A percentile compares a stretch with the other conserved stretches of the same genome.
phyloP scores from a whole-genome alignment of 2,888 invertebrate genomes.

The Orthonychiurus folsomi region DNA sequence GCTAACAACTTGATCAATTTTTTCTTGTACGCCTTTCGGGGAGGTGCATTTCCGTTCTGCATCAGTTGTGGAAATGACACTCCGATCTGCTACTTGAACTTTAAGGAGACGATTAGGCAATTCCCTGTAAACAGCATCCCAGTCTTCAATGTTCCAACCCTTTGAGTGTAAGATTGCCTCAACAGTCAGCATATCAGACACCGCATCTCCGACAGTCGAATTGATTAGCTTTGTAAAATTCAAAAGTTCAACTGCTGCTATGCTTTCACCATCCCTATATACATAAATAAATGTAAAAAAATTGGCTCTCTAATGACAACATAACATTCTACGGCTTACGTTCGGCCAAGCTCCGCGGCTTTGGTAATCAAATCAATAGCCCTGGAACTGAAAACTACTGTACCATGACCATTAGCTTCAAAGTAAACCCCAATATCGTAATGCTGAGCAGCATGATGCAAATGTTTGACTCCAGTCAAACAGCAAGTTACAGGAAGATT shows the following conservation, averaged over 20 bases:
- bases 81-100: slow-evolving; percentile 78
- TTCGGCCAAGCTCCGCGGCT: slow-evolving; percentile 22
- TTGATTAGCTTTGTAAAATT: slow-evolving; percentile 77
- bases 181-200: slow-evolving; percentile 88
- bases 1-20: slow-evolving; percentile 62
- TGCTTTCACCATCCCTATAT: slow-evolving; percentile 42
- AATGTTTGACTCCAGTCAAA: slow-evolving; percentile 91
- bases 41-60: slow-evolving; percentile 73
- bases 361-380: slow-evolving; percentile 51
- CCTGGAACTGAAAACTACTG: slow-evolving; percentile 68
- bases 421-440: slow-evolving; percentile 97
- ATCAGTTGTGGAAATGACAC: slow-evolving; percentile 72
- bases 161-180: slow-evolving; percentile 77
- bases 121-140: slow-evolving; percentile 74
- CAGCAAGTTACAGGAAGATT: slow-evolving; percentile 84
- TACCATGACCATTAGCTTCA: slow-evolving; percentile 99
- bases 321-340: too few relatives aligned
- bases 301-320: not conserved
- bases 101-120: slow-evolving; percentile 81
- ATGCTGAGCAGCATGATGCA: slow-evolving; percentile 66
- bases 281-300: not conserved
- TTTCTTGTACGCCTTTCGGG: slow-evolving; percentile 73
- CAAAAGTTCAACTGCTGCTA: slow-evolving; percentile 56
- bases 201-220: slow-evolving; percentile 92
- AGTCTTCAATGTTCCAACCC: slow-evolving; percentile 68